Percentiles rank a stretch among this genome's conserved stretches.
Evolutionary conservation across 2,797 vertebrate genomes (phyloP).

Genomic region (Rhodeus uyekii): DNA sequence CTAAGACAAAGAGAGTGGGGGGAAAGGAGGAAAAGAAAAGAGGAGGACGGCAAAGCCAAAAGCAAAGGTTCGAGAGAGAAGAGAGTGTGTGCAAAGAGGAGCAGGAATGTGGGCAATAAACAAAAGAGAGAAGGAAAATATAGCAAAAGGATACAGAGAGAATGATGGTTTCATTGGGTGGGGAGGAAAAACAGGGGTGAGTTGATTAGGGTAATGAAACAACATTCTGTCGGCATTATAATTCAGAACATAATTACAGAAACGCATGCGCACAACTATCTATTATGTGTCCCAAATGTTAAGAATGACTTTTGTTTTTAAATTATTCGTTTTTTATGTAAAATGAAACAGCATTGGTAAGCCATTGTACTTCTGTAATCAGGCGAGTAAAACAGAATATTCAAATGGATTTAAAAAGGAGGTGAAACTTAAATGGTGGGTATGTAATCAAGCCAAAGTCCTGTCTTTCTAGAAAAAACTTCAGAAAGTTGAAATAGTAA

Average conservation of each 20-base stretch:
- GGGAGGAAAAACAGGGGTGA: slow-evolving; percentile 58
- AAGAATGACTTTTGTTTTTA: neutral
- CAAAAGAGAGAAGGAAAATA: slow-evolving; percentile 6
- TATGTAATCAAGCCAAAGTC: neutral
- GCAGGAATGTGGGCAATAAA: slow-evolving; percentile 18
- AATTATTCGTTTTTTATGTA: too few species aligned
- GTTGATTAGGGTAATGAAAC: slow-evolving; percentile 63
- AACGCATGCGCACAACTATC: slow-evolving; percentile 15
- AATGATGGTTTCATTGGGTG: slow-evolving; percentile 45
- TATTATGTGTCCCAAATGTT: slow-evolving; percentile 13
- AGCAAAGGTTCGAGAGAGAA: neutral
- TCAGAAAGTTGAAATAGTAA: neutral
- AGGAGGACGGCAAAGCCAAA: slow-evolving; percentile 23
- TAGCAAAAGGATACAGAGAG: slow-evolving; percentile 46
- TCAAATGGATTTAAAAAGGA: neutral
- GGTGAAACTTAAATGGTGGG: neutral
- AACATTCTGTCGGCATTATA: slow-evolving; percentile 40
- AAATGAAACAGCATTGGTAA: slow-evolving; percentile 3
- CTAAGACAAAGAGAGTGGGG: slow-evolving; percentile 68
- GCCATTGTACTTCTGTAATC: neutral
- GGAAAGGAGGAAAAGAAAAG: slow-evolving; percentile 52
- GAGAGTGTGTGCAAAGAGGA: slow-evolving; percentile 20
- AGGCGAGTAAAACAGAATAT: neutral
- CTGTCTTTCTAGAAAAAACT: neutral
- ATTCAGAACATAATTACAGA: slow-evolving; percentile 14